A percentile compares a stretch with the other conserved stretches of the same genome.
These are phyloP conservation scores for Percopsis omiscomaycus DNA, from an alignment of 2,797 vertebrate genomes.

Conservation along the genomic window DNA sequence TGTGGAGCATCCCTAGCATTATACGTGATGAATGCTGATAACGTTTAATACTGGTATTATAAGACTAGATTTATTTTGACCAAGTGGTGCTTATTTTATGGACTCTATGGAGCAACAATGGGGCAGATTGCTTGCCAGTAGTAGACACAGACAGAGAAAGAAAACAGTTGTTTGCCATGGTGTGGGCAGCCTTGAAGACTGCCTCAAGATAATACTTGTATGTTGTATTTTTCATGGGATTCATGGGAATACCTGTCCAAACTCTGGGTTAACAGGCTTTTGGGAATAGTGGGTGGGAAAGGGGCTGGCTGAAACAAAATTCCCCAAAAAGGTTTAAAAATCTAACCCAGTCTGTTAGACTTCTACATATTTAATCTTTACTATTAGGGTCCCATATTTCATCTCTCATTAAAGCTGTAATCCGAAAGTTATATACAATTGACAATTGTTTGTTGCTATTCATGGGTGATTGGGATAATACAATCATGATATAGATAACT, in stretches of 20 bases:
- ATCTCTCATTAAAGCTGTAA: too few relatives aligned
- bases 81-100: slow-evolving; percentile 1
- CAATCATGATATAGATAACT: too few relatives aligned
- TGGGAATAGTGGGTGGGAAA: not conserved
- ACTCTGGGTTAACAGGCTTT: not conserved
- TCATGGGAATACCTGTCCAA: slow-evolving; percentile 6
- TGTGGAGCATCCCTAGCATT: not conserved
- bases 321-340: too few relatives aligned
- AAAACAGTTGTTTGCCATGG: slow-evolving; percentile 26
- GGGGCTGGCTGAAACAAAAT: not conserved
- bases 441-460: too few relatives aligned
- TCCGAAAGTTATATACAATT: too few relatives aligned
- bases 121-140: slow-evolving; percentile 28
- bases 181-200: slow-evolving; percentile 15
- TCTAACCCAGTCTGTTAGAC: too few relatives aligned
- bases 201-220: slow-evolving; percentile 17
- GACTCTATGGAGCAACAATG: slow-evolving; percentile 19
- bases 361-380: too few relatives aligned
- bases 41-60: slow-evolving; percentile 1
- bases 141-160: slow-evolving; percentile 20
- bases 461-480: too few relatives aligned
- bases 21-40: not conserved
- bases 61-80: slow-evolving; percentile 6
- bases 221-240: slow-evolving; percentile 4
- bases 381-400: too few relatives aligned